A percentile compares a stretch with the other conserved stretches of the same genome.
These are phyloP conservation scores for Stigmatopora argus DNA, from an alignment of 2,113 vertebrate genomes.

Conservation along the genomic window DNA sequence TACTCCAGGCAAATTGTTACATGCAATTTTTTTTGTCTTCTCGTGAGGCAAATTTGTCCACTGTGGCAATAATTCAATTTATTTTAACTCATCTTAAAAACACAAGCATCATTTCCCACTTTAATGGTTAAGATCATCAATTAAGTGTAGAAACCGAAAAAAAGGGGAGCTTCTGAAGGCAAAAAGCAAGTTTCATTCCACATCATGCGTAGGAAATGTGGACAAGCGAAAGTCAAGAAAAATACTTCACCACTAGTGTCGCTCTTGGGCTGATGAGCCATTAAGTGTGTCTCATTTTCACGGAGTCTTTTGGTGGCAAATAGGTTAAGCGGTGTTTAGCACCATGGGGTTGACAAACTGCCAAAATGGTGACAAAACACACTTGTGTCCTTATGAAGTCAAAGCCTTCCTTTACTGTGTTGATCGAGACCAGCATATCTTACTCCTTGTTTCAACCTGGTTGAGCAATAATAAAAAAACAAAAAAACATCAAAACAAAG, in stretches of 20 bases:
- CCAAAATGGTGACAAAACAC: constrained; percentile 29
- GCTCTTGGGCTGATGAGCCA: constrained; percentile 23
- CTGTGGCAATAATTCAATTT: too few species aligned
- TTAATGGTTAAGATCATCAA: too few species aligned
- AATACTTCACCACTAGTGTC: background rate
- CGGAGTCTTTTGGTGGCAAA: constrained; percentile 25
- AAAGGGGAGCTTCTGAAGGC: too few species aligned
- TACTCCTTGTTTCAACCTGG: background rate
- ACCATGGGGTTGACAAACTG: constrained; percentile 13
- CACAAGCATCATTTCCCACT: too few species aligned
- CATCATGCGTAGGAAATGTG: too few species aligned
- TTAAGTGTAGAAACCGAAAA: too few species aligned
- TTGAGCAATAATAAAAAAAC: background rate
- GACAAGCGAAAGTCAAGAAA: background rate
- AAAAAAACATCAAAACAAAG: background rate
- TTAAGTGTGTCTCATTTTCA: constrained; percentile 25
- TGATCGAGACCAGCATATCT: background rate
- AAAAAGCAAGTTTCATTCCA: background rate
- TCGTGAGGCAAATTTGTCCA: too few species aligned
- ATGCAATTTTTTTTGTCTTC: too few species aligned
- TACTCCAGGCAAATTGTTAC: too few species aligned
- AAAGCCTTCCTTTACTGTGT: background rate
- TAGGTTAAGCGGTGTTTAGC: constrained; percentile 43
- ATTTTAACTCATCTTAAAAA: too few species aligned
- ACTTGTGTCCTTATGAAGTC: background rate